phyloP scores from a whole-genome alignment of 2,888 invertebrate species.

The Rugalucina vietnamica region DNA sequence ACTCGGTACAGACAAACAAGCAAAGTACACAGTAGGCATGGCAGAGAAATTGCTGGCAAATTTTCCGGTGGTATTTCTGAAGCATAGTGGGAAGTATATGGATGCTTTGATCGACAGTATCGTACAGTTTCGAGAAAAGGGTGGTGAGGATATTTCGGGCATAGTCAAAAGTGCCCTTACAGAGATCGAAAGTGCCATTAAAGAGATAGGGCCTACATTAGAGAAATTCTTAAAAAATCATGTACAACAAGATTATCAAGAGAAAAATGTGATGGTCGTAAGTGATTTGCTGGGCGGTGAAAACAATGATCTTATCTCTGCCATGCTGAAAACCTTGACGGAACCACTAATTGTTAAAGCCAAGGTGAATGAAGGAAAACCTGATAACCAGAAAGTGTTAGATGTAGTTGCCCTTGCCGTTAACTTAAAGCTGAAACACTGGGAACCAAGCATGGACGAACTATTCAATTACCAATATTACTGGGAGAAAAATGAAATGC shows the following conservation, averaged over 20 bases:
- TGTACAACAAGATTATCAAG: too few relatives aligned
- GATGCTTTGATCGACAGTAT: neutral
- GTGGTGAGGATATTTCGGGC: too few relatives aligned
- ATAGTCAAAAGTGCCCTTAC: too few relatives aligned
- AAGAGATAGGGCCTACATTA: too few relatives aligned
- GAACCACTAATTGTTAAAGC: too few relatives aligned
- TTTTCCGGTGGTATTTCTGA: neutral
- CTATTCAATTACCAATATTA: neutral
- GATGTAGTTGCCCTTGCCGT: neutral
- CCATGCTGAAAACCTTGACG: too few relatives aligned
- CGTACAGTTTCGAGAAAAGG: neutral
- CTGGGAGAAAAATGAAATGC: neutral
- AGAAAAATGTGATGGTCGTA: too few relatives aligned
- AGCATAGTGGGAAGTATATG: neutral
- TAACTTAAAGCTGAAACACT: neutral
- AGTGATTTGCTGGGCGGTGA: too few relatives aligned
- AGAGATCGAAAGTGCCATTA: too few relatives aligned
- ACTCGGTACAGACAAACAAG: neutral
- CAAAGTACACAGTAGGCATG: neutral
- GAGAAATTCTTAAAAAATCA: too few relatives aligned
- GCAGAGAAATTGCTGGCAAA: neutral
- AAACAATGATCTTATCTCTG: too few relatives aligned
- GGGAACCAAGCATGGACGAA: neutral
- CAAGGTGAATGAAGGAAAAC: neutral
- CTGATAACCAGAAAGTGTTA: neutral